Percentiles rank a stretch among this genome's conserved stretches.
These are phyloP conservation scores for Deilephila porcellus DNA, from an alignment of 2,888 invertebrate species.

Conservation along the genomic window DNA sequence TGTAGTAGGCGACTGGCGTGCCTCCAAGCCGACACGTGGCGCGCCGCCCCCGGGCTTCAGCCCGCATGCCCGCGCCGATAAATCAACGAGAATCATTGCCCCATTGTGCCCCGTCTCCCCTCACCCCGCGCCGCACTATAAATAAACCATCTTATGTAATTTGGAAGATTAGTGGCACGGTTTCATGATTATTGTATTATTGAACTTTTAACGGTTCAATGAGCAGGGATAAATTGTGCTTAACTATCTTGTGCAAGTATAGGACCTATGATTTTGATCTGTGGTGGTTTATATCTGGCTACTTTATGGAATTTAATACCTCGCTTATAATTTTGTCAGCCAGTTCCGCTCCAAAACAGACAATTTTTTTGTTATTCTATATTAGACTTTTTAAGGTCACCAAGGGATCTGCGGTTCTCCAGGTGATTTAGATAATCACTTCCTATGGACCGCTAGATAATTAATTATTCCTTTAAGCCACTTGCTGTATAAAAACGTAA, in stretches of 20 bases:
- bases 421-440: too few species aligned
- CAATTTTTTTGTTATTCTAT: too few species aligned
- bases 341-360: too few species aligned
- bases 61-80: constrained; percentile 31
- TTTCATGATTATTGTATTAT: constrained; percentile 38
- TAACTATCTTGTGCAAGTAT: background rate
- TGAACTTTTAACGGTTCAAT: constrained; percentile 13
- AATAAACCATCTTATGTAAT: constrained; percentile 60
- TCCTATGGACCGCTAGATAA: too few species aligned
- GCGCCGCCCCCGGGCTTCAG: constrained; percentile 28
- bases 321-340: too few species aligned
- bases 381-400: too few species aligned
- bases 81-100: constrained; percentile 61
- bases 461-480: too few species aligned
- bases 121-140: constrained; percentile 40
- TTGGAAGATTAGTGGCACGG: constrained; percentile 42
- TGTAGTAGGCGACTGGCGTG: constrained; percentile 43
- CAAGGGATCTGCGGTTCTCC: too few species aligned
- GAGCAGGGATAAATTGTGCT: background rate
- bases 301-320: too few species aligned
- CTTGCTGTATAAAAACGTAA: too few species aligned
- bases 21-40: constrained; percentile 52
- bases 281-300: too few species aligned
- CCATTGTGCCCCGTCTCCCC: constrained; percentile 51
- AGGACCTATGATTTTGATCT: too few species aligned